Evolutionary conservation across 1,140 invertebrate genomes (phyloP), one percentile per base, ranked within the genome.

Genomic region (Spodoptera frugiperda): DNA sequence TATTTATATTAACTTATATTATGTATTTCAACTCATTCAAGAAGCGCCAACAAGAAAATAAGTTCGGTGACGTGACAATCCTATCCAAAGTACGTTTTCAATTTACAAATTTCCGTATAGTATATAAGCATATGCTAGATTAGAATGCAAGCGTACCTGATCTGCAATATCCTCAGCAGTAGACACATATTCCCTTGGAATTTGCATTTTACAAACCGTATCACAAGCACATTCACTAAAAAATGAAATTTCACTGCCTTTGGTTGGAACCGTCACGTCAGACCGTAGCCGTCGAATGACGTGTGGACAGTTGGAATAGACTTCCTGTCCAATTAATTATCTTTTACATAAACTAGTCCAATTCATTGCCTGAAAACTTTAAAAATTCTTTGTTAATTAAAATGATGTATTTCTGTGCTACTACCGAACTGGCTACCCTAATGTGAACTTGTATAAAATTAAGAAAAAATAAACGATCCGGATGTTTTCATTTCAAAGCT

Each of bases 101-200:
- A 82, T 71, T 68, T 70, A 71, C 65, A 70, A 70, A 76, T 71
- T 84, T 86, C 79, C 82, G 80, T 78, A 15, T 76, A 78, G 76
- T 30, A 68, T 65, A 76, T 15, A 21, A 79, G 19, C 5, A 63
- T 72, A 72, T 21, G 79, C 21, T 39, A 19, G 51, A 17, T 67
- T 46, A 51, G 12, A 70, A 63, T 78, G 44, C 33, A 67, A 68
- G 12, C 71, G 80, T 95, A 99, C 98, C 96, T 98, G 97, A 95
- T 99, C 98, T 74, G 98, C 98, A 86, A 98, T 95, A 94, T 99
- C 98, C 95, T 99, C 98, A 53, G 98, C 98, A 90, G 96, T 98
- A 77, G 97, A 96, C 87, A 99, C 95, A 88, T 98, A 96, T 95
- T 98, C 97, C 94, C 97, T 97, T 92, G 97, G 97, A 94, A 96